Evolutionary conservation across 2,797 vertebrate genomes (phyloP), one percentile per base, ranked within the genome.

Genomic region (Lacerta agilis): DNA sequence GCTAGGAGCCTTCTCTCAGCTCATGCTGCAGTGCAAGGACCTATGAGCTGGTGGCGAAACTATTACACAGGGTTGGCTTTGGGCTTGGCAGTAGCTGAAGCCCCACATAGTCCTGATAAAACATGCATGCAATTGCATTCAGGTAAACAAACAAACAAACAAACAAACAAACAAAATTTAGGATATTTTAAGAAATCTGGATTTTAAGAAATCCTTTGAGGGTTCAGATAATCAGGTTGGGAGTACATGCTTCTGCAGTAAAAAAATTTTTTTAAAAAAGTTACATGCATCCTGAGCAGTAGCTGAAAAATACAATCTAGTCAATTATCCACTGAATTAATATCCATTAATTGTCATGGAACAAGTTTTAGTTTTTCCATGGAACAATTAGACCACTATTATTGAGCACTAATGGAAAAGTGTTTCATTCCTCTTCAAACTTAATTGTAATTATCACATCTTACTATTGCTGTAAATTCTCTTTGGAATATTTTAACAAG

Each of bases 401-500:
- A 67, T 1, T 83, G 45, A 36, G 55, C 2, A 2, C 55, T 72
- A 90, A 61, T 25, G 77, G 84, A 88, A 89, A 87, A 88, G 1
- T 58, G 0, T 85, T 18, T 15, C 18, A 67, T 33, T 80, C 86
- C 45, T 27, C 82, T 41, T 15, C 25, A 82, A 67, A 67, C 15
- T 82, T 85, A 78, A n/a, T 84, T 85, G 20, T 83, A 86, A 92
- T 83, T 43, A 87, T 5, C 3, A 27, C 23, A 83, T 25, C 25
- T 89, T 69, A 82, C 58, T 80, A 80, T 87, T 88, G 76, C 36
- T 84, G 67, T 5, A 85, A 85, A 55, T 41, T 86, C 69, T 69
- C 25, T 71, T 79, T 7, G 3, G 64, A 41, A 61, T 83, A 85
- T 69, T 85, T 89, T 79, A 88, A 89, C 61, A 81, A 75, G 3